phyloP scores from a whole-genome alignment of 2,888 invertebrate species.

The Trichacis sp. region DNA sequence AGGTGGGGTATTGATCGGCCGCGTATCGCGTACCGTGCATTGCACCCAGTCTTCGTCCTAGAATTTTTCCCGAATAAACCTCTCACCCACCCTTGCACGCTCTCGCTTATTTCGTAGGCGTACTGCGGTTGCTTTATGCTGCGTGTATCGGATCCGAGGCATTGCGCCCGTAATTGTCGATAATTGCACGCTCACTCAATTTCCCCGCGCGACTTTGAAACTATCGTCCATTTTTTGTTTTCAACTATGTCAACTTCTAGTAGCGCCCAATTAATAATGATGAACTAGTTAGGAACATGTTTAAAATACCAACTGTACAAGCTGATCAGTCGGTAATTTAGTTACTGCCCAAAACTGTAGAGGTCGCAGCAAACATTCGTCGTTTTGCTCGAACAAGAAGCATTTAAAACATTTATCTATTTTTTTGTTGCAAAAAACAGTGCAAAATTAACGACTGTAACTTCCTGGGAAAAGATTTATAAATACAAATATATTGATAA shows the following conservation, averaged over 20 bases:
- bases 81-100: constrained; percentile 37
- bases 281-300: too few species aligned
- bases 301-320: too few species aligned
- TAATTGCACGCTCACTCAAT: constrained; percentile 15
- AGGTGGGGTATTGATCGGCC: constrained; percentile 66
- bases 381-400: too few species aligned
- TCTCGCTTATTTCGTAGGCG: constrained; percentile 42
- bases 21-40: constrained; percentile 58
- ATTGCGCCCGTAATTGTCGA: constrained; percentile 30
- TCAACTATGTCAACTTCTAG: background rate
- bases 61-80: constrained; percentile 54
- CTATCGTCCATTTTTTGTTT: background rate
- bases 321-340: too few species aligned
- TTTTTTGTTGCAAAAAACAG: too few species aligned
- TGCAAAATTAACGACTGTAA: too few species aligned
- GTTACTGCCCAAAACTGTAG: too few species aligned
- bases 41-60: constrained; percentile 59
- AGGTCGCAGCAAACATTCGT: too few species aligned
- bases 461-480: too few species aligned
- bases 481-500: too few species aligned
- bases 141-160: constrained; percentile 35
- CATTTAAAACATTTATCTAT: too few species aligned
- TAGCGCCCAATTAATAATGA: too few species aligned
- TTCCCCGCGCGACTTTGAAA: background rate
- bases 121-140: constrained; percentile 32